Evolutionary conservation across 2,113 vertebrate species (phyloP).

Genomic region (Neogobius melanostomus): DNA sequence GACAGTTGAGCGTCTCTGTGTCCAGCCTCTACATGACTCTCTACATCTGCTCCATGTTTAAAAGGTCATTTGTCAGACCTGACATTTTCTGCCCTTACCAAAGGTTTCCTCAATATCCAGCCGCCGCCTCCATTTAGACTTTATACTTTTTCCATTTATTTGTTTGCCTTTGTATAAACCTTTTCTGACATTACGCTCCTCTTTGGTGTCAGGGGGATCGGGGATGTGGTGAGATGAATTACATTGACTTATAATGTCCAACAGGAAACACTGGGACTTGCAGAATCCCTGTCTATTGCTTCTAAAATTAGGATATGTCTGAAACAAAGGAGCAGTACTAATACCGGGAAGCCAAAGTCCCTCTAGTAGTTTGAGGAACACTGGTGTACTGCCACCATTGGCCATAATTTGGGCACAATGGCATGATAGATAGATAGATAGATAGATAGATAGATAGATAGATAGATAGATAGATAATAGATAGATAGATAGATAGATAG

Average conservation of each 20-base stretch:
- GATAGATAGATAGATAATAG: no score
- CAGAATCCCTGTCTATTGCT: neutral
- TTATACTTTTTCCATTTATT: constrained; percentile 64
- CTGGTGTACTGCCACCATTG: no score
- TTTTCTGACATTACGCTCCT: constrained; percentile 64
- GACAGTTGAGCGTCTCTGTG: constrained; percentile 60
- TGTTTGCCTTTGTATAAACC: constrained; percentile 69
- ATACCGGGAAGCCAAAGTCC: no score
- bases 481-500: no score
- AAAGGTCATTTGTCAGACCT: constrained; percentile 79
- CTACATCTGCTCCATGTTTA: constrained; percentile 78
- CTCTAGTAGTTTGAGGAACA: no score
- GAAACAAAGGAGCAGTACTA: no score
- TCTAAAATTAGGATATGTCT: neutral
- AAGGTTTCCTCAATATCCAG: constrained; percentile 73
- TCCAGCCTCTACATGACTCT: constrained; percentile 68
- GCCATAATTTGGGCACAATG: no score
- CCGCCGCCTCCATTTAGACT: constrained; percentile 48
- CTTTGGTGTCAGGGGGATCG: constrained; percentile 60
- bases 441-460: no score
- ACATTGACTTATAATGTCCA: constrained; percentile 61
- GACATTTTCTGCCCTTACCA: constrained; percentile 78
- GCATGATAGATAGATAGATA: no score
- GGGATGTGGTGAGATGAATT: constrained; percentile 37
- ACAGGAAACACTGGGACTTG: constrained; percentile 15